Evolutionary conservation across 1,140 invertebrate genomes (phyloP), one percentile per base, ranked within the genome.

Genomic region (Polyergus mexicanus): DNA sequence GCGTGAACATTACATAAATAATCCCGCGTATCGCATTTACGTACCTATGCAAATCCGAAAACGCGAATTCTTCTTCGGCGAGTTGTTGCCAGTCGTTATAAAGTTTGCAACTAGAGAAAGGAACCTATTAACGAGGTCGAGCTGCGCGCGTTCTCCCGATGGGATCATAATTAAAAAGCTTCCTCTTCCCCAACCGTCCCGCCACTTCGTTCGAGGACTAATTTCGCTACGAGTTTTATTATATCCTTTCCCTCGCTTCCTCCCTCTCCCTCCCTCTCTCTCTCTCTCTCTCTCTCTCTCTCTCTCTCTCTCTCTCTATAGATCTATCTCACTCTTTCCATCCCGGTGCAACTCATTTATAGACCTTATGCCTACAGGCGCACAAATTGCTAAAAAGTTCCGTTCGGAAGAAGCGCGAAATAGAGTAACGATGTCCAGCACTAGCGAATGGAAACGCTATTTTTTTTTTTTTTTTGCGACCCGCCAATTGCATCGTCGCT

Each of bases 71-170:
- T 72, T 78, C 47, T 75, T 87, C 28, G 58, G 62, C 68, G 68
- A 71, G 76, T 83, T 88, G 77, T 81, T 84, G 71, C 32, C 63
- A 41, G 62, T 44, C 56, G 86, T 76, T 87, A 56, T 66, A 84
- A 88, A 88, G 69, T 88, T 88, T 56, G 76, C 51, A 11, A n/a
- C 41, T 13, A 25, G 22, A 63, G 74, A 83, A 84, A 84, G 71
- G 60, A 88, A 88, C 87, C 87, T 88, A 88, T 88, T 88, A 88
- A 88, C 87, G 77, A 88, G 87, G 87, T 87, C 78, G 87, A 88
- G 87, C 28, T 51, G 13, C 13, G 16, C 47, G 47, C 68, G 68
- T 32, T 54, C 77, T 78, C 86, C 86, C 86, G 86, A 88, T 87
- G 87, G 87, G 86, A 88, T 88, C 69, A 86, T 75, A 88, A 88